A percentile compares a stretch with the other conserved stretches of the same genome.
Evolutionary conservation across 2,888 invertebrate genomes (phyloP).

Genomic region (Ectobius pallidus): DNA sequence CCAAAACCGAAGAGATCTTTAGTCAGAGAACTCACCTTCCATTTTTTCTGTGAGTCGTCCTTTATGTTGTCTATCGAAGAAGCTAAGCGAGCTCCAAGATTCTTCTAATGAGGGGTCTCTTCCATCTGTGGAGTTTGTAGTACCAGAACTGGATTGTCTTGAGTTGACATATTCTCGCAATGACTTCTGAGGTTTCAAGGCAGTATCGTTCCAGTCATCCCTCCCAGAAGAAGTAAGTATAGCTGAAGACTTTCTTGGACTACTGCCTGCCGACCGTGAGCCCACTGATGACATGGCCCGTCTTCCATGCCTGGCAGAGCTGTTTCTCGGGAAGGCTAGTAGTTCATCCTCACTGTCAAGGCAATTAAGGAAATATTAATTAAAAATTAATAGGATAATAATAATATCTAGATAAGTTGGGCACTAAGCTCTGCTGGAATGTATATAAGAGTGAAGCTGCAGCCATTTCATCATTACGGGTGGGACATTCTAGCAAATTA

Average conservation of each 20-base stretch:
- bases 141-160: neutral
- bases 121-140: constrained; percentile 7
- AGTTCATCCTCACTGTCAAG: constrained; percentile 33
- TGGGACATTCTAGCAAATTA: too few relatives aligned
- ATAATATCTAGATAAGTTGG: too few relatives aligned
- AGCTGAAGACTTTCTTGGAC: constrained; percentile 29
- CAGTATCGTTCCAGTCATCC: constrained; percentile 1
- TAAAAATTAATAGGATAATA: too few relatives aligned
- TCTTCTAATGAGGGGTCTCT: constrained; percentile 47
- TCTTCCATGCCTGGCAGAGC: constrained; percentile 47
- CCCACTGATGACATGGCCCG: constrained; percentile 41
- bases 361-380: too few relatives aligned
- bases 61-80: constrained; percentile 49
- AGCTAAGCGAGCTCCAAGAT: constrained; percentile 50
- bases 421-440: too few relatives aligned
- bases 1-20: too few relatives aligned
- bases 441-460: too few relatives aligned
- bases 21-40: constrained; percentile 39
- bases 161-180: neutral
- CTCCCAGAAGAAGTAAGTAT: neutral
- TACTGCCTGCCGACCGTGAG: constrained; percentile 36
- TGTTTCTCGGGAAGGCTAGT: constrained; percentile 23
- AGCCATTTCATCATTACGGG: too few relatives aligned
- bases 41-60: constrained; percentile 47
- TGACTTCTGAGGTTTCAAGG: neutral